These are phyloP conservation scores for Mantis religiosa DNA, from an alignment of 2,888 invertebrate species.

Conservation along the genomic window DNA sequence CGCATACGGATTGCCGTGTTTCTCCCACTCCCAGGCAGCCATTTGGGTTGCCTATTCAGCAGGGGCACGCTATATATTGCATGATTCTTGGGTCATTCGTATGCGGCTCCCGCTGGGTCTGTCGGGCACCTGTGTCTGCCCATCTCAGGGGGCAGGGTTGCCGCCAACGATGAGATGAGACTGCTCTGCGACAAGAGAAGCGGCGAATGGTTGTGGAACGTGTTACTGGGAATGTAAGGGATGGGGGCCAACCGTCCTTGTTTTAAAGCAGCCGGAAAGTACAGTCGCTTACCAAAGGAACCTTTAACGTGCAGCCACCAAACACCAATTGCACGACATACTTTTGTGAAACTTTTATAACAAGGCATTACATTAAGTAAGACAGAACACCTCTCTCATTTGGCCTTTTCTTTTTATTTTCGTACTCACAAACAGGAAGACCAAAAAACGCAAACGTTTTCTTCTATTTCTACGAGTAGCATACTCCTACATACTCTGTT, in stretches of 20 bases:
- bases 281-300: background rate
- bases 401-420: no score
- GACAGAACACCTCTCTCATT: no score
- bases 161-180: slow-evolving; percentile 14
- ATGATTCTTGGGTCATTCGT: slow-evolving; percentile 22
- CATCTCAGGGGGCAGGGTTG: slow-evolving; percentile 11
- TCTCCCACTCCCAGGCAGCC: slow-evolving; percentile 4
- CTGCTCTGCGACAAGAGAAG: background rate
- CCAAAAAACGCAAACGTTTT: no score
- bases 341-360: no score
- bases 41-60: slow-evolving; percentile 9
- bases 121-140: slow-evolving; percentile 19
- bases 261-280: background rate
- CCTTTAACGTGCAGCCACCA: no score
- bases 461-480: no score
- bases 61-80: slow-evolving; percentile 19
- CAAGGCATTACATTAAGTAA: no score
- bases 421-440: no score
- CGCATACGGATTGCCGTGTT: slow-evolving; percentile 29
- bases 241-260: background rate
- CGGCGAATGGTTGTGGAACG: background rate
- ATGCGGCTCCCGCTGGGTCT: slow-evolving; percentile 15
- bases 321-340: no score
- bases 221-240: background rate
- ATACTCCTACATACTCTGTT: no score